Evolutionary conservation across 64 coral and sea anemone species (phyloP).

Genomic region (Montipora foliosa): DNA sequence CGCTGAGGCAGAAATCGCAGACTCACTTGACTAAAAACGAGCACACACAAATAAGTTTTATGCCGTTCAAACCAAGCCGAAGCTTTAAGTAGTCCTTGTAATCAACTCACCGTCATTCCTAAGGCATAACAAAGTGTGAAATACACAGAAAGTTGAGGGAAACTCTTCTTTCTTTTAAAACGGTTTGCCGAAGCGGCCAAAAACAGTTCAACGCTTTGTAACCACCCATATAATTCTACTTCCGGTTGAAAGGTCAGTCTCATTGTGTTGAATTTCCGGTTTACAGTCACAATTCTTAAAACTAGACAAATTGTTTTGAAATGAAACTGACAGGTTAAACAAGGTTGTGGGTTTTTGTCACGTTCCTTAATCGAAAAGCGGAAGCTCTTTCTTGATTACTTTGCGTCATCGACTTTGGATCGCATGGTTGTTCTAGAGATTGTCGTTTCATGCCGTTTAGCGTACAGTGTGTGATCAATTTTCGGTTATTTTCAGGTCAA

Average conservation of each 20-base stretch:
- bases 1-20: slow-evolving; percentile 31
- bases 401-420: background rate
- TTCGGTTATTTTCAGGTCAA: background rate
- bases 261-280: background rate
- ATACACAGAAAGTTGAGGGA: background rate
- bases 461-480: background rate
- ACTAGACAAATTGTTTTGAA: background rate
- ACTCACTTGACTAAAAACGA: slow-evolving; percentile 25
- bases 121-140: background rate
- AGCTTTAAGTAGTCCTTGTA: background rate
- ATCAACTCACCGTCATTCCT: slow-evolving; percentile 37
- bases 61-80: background rate
- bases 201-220: slow-evolving; percentile 38
- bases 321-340: slow-evolving; percentile 11
- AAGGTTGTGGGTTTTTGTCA: slow-evolving; percentile 30
- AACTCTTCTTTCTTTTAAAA: slow-evolving; percentile 7
- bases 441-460: background rate
- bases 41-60: background rate
- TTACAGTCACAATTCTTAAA: background rate
- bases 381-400: background rate
- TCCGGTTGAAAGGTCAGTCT: background rate
- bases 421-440: background rate
- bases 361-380: background rate
- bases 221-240: slow-evolving; percentile 16
- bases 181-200: background rate